Conservation (phyloP, 1,140 invertebrate species). For the Microvelia longipes region DNA sequence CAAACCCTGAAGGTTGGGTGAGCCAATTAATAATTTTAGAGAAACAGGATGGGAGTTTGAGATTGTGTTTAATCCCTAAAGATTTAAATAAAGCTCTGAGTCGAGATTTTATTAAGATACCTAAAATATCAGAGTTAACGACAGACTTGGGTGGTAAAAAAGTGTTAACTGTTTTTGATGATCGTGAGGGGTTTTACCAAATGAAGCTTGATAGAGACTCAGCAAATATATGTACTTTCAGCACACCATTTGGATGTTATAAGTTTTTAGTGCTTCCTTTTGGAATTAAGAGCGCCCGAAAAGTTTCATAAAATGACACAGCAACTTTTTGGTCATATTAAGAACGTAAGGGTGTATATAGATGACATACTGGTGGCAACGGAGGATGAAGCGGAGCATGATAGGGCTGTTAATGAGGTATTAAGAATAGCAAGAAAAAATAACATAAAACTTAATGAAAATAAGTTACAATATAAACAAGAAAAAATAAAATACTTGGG, state of each 20-base stretch:
- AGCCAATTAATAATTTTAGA: not conserved
- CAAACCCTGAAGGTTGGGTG: not conserved
- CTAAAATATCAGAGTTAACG: too few species aligned
- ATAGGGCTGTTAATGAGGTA: not conserved
- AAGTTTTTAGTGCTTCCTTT: too few species aligned
- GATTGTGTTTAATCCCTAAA: not conserved
- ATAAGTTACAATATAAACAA: not conserved
- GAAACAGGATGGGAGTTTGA: not conserved
- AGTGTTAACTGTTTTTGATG: too few species aligned
- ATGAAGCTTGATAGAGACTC: too few species aligned
- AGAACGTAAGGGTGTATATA: not conserved
- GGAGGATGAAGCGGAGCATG: not conserved
- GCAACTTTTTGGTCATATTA: not conserved
- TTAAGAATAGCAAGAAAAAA: not conserved
- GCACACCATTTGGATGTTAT: too few species aligned
- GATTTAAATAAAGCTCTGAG: too few species aligned
- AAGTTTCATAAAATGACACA: not conserved
- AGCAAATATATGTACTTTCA: too few species aligned
- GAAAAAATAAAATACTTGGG: not conserved
- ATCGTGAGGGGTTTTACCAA: too few species aligned
- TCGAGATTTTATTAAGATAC: too few species aligned
- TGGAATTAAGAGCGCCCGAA: too few species aligned
- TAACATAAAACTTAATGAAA: not conserved
- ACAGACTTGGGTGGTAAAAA: too few species aligned
- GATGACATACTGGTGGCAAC: not conserved